Evolutionary conservation across 1,140 invertebrate genomes (phyloP).

Genomic region (Leptinotarsa texana): DNA sequence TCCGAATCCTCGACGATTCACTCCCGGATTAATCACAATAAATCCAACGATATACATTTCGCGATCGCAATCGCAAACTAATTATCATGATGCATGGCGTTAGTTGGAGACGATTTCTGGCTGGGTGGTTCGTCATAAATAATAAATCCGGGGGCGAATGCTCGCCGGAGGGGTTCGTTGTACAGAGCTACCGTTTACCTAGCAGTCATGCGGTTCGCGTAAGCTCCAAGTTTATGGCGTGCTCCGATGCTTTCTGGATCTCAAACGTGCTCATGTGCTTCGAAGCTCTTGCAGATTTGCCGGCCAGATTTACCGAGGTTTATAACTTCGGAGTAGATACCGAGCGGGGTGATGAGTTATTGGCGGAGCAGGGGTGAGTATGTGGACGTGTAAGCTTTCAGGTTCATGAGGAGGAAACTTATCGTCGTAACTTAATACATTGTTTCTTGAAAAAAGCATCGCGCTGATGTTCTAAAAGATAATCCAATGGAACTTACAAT

Average conservation of each 20-base stretch:
- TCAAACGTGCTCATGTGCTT: constrained; percentile 51
- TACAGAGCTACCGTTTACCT: constrained; percentile 45
- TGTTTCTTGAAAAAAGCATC: too few relatives aligned
- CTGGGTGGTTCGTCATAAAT: constrained; percentile 51
- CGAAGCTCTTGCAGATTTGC: constrained; percentile 31
- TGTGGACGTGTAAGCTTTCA: constrained; percentile 6
- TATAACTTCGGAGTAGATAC: constrained; percentile 25
- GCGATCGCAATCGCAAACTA: constrained; percentile 34
- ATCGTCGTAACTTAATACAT: too few relatives aligned
- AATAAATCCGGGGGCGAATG: constrained; percentile 50
- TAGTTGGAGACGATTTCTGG: constrained; percentile 35
- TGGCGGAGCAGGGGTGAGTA: background rate
- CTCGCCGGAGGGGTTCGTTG: constrained; percentile 9
- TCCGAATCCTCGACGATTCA: too few relatives aligned
- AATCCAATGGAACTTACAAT: too few relatives aligned
- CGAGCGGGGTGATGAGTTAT: constrained; percentile 21
- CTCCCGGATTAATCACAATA: constrained; percentile 11
- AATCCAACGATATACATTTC: constrained; percentile 16
- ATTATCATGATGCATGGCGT: constrained; percentile 33
- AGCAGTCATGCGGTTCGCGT: constrained; percentile 53
- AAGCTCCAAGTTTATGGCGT: constrained; percentile 52
- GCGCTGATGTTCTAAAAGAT: too few relatives aligned
- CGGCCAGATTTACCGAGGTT: constrained; percentile 24
- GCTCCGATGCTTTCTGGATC: constrained; percentile 52
- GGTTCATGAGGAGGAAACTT: too few relatives aligned